Conservation (phyloP, 2,797 vertebrate species). For the Numenius phaeopus region DNA sequence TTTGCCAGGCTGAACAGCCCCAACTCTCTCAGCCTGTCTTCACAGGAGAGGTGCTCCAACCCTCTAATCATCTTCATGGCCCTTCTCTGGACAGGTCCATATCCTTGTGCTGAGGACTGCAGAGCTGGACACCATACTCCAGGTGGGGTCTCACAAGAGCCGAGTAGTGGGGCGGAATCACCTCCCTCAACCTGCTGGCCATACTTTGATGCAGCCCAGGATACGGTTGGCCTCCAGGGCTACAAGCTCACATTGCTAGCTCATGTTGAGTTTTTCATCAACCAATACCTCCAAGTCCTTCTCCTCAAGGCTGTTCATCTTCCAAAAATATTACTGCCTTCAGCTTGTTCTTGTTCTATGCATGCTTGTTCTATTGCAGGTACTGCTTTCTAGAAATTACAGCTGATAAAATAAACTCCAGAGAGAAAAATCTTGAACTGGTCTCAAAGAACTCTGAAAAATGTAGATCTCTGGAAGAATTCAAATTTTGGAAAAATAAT, state of each 20-base stretch:
- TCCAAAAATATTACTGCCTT: not conserved
- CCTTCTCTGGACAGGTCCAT: not conserved
- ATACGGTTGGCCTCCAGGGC: not conserved
- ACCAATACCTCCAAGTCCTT: not conserved
- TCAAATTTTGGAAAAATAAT: not conserved
- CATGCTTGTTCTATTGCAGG: not conserved
- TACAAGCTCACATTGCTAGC: not conserved
- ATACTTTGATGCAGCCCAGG: not conserved
- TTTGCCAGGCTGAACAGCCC: not conserved
- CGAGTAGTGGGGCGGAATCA: not conserved
- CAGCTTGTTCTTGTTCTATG: not conserved
- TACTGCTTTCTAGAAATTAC: not conserved
- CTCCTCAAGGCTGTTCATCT: not conserved
- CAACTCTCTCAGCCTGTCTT: not conserved
- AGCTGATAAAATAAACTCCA: not conserved
- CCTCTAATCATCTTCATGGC: not conserved
- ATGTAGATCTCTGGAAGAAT: not conserved
- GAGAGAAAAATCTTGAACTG: not conserved
- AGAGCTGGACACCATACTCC: not conserved
- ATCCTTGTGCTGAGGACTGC: not conserved
- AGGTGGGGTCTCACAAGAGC: not conserved
- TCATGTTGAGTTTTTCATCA: not conserved
- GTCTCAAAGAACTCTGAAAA: not conserved
- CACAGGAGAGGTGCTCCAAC: not conserved
- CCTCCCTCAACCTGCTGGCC: not conserved